Evolutionary conservation across 2,113 vertebrate genomes (phyloP), one percentile per base, ranked within the genome.

Genomic region (Pollachius pollachius): DNA sequence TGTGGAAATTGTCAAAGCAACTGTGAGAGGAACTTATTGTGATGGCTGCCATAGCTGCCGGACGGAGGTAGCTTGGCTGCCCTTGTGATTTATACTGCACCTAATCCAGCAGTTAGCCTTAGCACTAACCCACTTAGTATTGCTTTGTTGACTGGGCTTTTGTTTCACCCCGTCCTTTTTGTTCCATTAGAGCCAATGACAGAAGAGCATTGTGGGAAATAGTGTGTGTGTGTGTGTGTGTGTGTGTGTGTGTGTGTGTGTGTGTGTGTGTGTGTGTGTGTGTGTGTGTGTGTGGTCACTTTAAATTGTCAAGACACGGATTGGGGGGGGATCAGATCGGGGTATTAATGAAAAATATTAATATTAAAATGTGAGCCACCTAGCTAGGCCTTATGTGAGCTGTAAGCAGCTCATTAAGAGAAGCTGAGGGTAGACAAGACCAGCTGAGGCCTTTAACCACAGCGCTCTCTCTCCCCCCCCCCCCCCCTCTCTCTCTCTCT

Each of bases 1-100:
- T 15, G 8, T 72, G 85, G 77, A 83, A 72, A 68, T 13, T 15
- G 41, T 48, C 41, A 85, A 65, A 73, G 86, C 71, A 74, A 89
- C 88, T 93, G 91, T 94, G 93, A 90, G 87, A 93, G 89, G 92
- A 90, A 93, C 92, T 91, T 91, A 92, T 94, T 90, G 92, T 85
- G 90, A 93, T 78, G 91, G 86, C 85, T 92, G 91, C 93, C 91
- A 93, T 88, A 75, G 83, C 64, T 74, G 76, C 41, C 78, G 90
- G 91, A 92, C 93, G 94, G 89, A 90, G 75, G 86, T 82, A 88
- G 77, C 91, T 54, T 16, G 88, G 91, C 87, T 88, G 87, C 88
- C 90, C 89, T 85, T 78, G 89, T 80, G 88, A 92, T 90, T 91
- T 84, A 75, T 83, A 52, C 67, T 75, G 59, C 68, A 87, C 64